Evolutionary conservation across 2,888 invertebrate genomes (phyloP), one percentile per base, ranked within the genome.

Genomic region (Drosophila prolongata): DNA sequence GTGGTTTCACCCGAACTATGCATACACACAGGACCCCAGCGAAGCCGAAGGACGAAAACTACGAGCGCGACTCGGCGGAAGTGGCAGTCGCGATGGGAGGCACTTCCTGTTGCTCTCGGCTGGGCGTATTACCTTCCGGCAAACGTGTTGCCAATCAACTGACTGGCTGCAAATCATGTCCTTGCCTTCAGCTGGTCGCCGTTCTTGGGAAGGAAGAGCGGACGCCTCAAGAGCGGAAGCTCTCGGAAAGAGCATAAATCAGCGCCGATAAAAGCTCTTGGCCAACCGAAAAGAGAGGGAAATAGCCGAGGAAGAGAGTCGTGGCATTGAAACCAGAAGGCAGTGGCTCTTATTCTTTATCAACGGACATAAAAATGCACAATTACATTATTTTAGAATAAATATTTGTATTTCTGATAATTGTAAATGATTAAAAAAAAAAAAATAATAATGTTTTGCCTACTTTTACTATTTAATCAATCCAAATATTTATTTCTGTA

Each of bases 101-200:
- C 53, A 46, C 72, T 66, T 66, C 65, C 65, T 66, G 76, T 56
- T 71, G 84, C 77, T 64, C 77, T 64, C 68, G 80, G 81, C 46
- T 77, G 67, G 59, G 38, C 69, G 69, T 77, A 43, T 75, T 80
- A 86, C 89, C 89, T 89, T 90, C 84, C 90, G 89, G 90, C 89
- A 89, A 86, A 84, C 86, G 86, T 81, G 90, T 86, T 86, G 87
- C 89, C 86, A 89, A 86, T 90, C 86, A 90, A 89, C 89, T 89
- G 79, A 86, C 80, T 79, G 67, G 55, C 71, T 67, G 74, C 75
- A 76, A 87, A 82, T 87, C 85, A 81, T 71, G 75, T 87, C 73
- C 74, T 75, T 75, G 9, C 69, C 72, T 56, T 50, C 56, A 34
- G 71, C 71, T 56, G 50, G 59, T 65, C 69, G 73, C 75, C 69